Percentiles rank a stretch among this genome's conserved stretches.
Evolutionary conservation across 30 jellyfish, hydroid and myxozoan genomes (phyloP).

Genomic region (Clytia hemisphaerica): DNA sequence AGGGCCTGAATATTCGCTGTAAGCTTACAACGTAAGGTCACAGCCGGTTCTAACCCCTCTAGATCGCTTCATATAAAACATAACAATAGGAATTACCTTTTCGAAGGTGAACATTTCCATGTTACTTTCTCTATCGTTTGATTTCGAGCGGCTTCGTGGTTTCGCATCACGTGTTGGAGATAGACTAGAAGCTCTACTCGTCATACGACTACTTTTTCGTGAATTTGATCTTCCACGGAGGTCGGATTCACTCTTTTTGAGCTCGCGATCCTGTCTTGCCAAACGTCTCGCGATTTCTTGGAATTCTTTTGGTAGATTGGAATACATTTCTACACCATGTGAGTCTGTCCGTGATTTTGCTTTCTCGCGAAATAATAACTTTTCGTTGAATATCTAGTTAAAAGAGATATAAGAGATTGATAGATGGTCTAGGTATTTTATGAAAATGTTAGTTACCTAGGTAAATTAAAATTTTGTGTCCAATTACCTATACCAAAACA

Average conservation of each 20-base stretch:
- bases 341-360: slow-evolving; percentile 93
- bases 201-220: slow-evolving; percentile 58
- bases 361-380: slow-evolving; percentile 59
- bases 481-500: too few relatives aligned
- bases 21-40: too few relatives aligned
- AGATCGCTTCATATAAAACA: too few relatives aligned
- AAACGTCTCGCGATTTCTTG: slow-evolving; percentile 97
- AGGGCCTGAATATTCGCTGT: too few relatives aligned
- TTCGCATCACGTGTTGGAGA: too few relatives aligned
- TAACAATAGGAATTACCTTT: too few relatives aligned
- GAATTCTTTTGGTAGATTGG: slow-evolving; percentile 92
- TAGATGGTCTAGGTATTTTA: too few relatives aligned
- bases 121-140: too few relatives aligned
- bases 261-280: slow-evolving; percentile 84
- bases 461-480: too few relatives aligned
- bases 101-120: too few relatives aligned
- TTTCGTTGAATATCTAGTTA: slow-evolving; percentile 70
- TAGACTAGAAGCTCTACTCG: slow-evolving; percentile 91
- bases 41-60: too few relatives aligned
- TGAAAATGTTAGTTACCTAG: too few relatives aligned
- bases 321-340: slow-evolving; percentile 91
- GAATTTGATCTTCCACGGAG: slow-evolving; percentile 52
- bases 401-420: not conserved
- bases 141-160: slow-evolving; percentile 54
- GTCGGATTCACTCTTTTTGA: slow-evolving; percentile 29